phyloP scores from a whole-genome alignment of 2,113 vertebrate species.

The Struthidea cinerea region DNA sequence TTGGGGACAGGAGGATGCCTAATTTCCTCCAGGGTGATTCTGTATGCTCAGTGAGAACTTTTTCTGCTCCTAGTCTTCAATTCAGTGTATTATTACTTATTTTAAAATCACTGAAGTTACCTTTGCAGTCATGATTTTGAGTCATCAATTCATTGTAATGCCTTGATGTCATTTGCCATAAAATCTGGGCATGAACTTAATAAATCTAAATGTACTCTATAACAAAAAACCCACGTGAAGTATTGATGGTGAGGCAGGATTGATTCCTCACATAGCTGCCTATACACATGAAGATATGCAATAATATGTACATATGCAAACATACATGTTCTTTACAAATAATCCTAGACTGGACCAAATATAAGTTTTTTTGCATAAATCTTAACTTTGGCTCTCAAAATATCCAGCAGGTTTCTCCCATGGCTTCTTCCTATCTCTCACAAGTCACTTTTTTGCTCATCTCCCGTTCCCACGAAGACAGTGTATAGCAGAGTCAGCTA shows the following conservation, averaged over 20 bases:
- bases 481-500: slow-evolving; percentile 22
- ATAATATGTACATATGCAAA: not conserved
- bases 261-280: not conserved
- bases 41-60: not conserved
- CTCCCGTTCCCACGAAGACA: not conserved
- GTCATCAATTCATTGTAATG: not conserved
- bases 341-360: not conserved
- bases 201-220: not conserved
- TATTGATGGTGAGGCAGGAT: not conserved
- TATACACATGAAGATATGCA: not conserved
- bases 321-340: not conserved
- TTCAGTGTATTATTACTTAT: not conserved
- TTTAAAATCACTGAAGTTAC: not conserved
- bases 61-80: not conserved
- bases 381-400: not conserved
- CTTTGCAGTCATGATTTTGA: not conserved
- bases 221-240: not conserved
- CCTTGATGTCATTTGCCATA: not conserved
- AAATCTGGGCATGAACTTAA: not conserved
- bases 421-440: not conserved
- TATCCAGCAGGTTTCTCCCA: not conserved
- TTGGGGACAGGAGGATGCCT: not conserved
- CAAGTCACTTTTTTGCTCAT: not conserved
- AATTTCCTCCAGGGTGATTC: not conserved
- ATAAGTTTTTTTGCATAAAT: not conserved